Evolutionary conservation across 1,140 invertebrate genomes (phyloP).

Genomic region (Dinothrombium tinctorium): DNA sequence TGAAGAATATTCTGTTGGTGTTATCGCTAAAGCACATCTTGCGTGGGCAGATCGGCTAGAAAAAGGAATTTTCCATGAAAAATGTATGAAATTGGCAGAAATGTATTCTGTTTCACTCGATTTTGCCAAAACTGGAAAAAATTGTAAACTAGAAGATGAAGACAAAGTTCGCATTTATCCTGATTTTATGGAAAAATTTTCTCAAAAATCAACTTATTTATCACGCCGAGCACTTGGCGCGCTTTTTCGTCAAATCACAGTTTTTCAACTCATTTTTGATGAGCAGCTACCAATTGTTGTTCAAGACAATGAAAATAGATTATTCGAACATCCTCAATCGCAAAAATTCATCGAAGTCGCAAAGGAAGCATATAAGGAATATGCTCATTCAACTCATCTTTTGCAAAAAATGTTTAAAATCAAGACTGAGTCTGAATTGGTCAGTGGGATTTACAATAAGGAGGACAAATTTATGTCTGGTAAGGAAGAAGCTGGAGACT

Average conservation of each 20-base stretch:
- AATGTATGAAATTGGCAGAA: slow-evolving; percentile 14
- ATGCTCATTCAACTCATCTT: too few species aligned
- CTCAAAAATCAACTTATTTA: slow-evolving; percentile 15
- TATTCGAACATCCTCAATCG: slow-evolving; percentile 12
- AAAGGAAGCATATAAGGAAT: slow-evolving; percentile 3
- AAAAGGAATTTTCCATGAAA: slow-evolving; percentile 13
- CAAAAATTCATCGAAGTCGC: slow-evolving; percentile 11
- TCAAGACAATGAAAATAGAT: neutral
- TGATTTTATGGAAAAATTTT: slow-evolving; percentile 17
- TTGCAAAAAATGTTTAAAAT: too few species aligned
- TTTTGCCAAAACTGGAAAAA: slow-evolving; percentile 20
- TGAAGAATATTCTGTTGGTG: slow-evolving; percentile 18
- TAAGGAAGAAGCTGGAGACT: too few species aligned
- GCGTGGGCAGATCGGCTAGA: slow-evolving; percentile 15
- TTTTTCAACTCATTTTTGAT: slow-evolving; percentile 8
- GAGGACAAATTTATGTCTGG: too few species aligned
- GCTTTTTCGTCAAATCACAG: slow-evolving; percentile 15
- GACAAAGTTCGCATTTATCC: slow-evolving; percentile 14
- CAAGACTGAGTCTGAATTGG: too few species aligned
- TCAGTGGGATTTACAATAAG: too few species aligned
- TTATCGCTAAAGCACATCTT: slow-evolving; percentile 18
- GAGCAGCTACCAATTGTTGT: slow-evolving; percentile 5
- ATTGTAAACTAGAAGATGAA: slow-evolving; percentile 11
- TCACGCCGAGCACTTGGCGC: slow-evolving; percentile 18
- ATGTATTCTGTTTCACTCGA: slow-evolving; percentile 18